Conservation (phyloP, 2,113 vertebrate species). For the Vidua macroura region DNA sequence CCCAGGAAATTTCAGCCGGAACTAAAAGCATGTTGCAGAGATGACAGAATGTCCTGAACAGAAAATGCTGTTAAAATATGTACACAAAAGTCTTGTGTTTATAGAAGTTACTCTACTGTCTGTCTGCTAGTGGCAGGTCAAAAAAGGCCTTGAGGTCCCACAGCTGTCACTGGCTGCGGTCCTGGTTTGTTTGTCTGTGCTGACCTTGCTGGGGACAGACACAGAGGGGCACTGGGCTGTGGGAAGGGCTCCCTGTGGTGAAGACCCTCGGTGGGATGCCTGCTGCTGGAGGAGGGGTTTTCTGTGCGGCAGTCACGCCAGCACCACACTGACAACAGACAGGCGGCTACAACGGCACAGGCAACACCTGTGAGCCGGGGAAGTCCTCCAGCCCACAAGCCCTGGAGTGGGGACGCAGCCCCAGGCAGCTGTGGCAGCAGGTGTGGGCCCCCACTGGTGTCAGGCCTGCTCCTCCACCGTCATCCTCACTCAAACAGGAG, state of each 20-base stretch:
- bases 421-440: constrained; percentile 29
- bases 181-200: rapidly evolving
- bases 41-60: neutral
- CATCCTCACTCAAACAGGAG: neutral
- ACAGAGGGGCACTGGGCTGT: neutral
- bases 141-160: neutral
- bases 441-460: neutral
- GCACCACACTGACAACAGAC: neutral
- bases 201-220: neutral
- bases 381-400: neutral
- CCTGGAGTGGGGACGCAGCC: neutral
- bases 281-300: neutral
- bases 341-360: neutral
- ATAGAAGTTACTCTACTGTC: neutral
- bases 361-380: neutral
- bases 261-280: rapidly evolving
- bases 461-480: neutral
- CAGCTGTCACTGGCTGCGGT: neutral
- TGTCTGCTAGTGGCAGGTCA: neutral
- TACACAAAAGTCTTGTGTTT: constrained; percentile 10
- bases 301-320: neutral
- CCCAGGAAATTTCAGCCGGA: neutral
- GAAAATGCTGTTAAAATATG: neutral
- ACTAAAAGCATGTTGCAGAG: neutral
- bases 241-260: neutral